Conservation (phyloP, 2,797 vertebrate species). For the Podargus strigoides region DNA sequence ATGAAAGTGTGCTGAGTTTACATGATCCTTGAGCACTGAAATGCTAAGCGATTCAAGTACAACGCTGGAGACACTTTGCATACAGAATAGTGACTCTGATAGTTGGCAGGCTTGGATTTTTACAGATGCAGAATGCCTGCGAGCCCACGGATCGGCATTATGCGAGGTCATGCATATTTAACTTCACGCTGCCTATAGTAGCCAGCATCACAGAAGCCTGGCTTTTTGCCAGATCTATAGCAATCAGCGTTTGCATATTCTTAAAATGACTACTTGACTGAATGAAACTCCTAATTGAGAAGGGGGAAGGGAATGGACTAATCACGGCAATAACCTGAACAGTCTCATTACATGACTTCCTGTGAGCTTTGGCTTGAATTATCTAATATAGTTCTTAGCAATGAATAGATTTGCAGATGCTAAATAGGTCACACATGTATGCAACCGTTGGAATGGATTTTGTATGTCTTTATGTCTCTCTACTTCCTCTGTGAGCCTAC, state of each 20-base stretch:
- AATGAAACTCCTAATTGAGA: slow-evolving; percentile 46
- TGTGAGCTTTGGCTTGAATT: slow-evolving; percentile 58
- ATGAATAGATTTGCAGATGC: slow-evolving; percentile 32
- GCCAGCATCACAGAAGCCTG: slow-evolving; percentile 29
- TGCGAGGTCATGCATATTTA: neutral
- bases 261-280: slow-evolving; percentile 58
- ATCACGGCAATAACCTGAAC: slow-evolving; percentile 49
- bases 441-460: slow-evolving; percentile 10
- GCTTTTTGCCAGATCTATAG: slow-evolving; percentile 21
- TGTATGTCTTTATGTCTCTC: neutral
- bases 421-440: slow-evolving; percentile 45
- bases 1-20: neutral
- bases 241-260: slow-evolving; percentile 20
- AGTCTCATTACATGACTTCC: slow-evolving; percentile 11
- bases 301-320: slow-evolving; percentile 32
- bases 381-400: slow-evolving; percentile 42
- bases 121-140: neutral
- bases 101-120: neutral
- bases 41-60: rapidly evolving
- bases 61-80: neutral
- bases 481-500: neutral
- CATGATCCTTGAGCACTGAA: neutral
- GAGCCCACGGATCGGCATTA: rapidly evolving
- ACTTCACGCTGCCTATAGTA: neutral
- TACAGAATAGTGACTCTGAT: neutral